A percentile compares a stretch with the other conserved stretches of the same genome.
Conservation (phyloP, 2,113 vertebrate genomes). For the Dendropsophus ebraccatus region DNA sequence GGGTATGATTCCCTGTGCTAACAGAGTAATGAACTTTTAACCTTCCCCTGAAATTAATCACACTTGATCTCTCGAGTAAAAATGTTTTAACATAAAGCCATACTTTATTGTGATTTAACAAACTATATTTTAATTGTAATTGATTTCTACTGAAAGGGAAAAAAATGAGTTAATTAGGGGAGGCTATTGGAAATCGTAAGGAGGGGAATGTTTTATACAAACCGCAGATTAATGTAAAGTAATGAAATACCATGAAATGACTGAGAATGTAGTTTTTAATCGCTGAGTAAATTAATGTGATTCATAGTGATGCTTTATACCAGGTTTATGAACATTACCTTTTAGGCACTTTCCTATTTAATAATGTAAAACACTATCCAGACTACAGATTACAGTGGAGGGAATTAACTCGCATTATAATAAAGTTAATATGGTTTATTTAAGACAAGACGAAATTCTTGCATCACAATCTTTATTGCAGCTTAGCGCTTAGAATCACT, state of each 20-base stretch:
- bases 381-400: neutral
- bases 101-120: conserved; percentile 70
- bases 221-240: conserved; percentile 62
- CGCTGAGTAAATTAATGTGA: conserved; percentile 48
- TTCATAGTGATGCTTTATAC: conserved; percentile 37
- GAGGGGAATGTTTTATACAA: conserved; percentile 66
- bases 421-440: conserved; percentile 24
- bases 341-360: conserved; percentile 51
- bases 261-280: conserved; percentile 66
- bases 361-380: conserved; percentile 45
- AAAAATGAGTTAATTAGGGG: conserved; percentile 77
- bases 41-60: conserved; percentile 74
- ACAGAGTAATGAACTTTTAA: conserved; percentile 71
- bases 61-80: conserved; percentile 75
- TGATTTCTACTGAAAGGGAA: conserved; percentile 74
- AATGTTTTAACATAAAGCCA: conserved; percentile 74
- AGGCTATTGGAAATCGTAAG: conserved; percentile 68
- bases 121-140: conserved; percentile 80
- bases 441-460: neutral
- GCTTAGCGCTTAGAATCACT: neutral
- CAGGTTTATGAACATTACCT: conserved; percentile 40
- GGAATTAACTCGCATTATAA: conserved; percentile 24
- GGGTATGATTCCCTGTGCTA: conserved; percentile 62
- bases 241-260: conserved; percentile 65
- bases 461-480: neutral